These are phyloP conservation scores for Semibalanus balanoides DNA, from an alignment of 1,140 invertebrate species.

Conservation along the genomic window DNA sequence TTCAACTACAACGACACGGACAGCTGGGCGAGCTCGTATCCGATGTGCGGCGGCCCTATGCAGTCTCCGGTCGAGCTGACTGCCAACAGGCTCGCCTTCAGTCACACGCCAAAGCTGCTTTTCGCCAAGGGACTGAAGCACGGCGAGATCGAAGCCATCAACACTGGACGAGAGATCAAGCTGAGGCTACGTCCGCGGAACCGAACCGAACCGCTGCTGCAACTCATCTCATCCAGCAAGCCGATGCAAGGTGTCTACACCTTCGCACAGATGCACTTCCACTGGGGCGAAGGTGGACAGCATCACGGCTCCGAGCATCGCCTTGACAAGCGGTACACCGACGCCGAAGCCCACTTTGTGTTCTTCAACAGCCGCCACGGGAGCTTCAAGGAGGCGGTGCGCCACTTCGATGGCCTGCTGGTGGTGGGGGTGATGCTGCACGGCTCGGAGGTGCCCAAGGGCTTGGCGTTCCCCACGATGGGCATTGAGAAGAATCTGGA, in stretches of 20 bases:
- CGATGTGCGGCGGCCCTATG: constrained; percentile 1
- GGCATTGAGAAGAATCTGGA: no score
- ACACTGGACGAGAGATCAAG: constrained; percentile 31
- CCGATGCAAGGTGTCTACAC: constrained; percentile 36
- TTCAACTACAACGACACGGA: background rate
- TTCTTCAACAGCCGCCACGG: no score
- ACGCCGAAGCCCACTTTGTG: no score
- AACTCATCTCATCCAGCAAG: background rate
- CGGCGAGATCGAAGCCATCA: constrained; percentile 21
- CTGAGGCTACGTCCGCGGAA: background rate
- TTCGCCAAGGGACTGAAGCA: constrained; percentile 22
- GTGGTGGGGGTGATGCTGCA: no score
- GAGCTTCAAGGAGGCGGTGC: no score
- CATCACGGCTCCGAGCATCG: constrained; percentile 50
- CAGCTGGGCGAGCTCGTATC: constrained; percentile 6
- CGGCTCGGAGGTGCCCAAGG: no score
- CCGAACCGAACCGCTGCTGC: background rate
- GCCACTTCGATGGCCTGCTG: no score
- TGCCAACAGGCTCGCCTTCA: background rate
- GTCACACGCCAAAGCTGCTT: constrained; percentile 20
- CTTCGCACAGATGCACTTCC: constrained; percentile 56
- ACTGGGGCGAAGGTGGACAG: constrained; percentile 42
- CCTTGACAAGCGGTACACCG: constrained; percentile 33
- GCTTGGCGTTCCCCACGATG: no score
- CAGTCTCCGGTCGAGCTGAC: constrained; percentile 26